Evolutionary conservation across 2,113 vertebrate genomes (phyloP).

Genomic region (Promerops cafer): DNA sequence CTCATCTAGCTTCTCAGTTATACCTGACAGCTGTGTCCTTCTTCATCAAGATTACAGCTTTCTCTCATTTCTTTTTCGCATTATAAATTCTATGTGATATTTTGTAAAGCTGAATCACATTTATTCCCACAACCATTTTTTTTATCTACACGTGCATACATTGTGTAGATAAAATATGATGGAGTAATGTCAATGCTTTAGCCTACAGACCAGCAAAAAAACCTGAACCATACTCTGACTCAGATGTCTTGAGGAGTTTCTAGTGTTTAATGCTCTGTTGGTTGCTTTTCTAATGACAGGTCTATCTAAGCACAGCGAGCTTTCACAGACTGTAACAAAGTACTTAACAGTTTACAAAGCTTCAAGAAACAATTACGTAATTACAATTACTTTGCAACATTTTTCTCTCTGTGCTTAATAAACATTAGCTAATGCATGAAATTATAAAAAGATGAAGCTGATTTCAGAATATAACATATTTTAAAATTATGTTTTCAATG

Average conservation of each 20-base stretch:
- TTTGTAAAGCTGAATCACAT: not conserved
- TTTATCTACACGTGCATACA: not conserved
- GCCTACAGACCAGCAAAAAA: not conserved
- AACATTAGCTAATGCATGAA: not conserved
- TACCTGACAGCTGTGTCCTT: not conserved
- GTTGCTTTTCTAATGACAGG: not conserved
- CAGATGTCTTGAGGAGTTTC: not conserved
- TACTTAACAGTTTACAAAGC: not conserved
- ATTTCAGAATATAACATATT: not conserved
- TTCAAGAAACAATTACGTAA: not conserved
- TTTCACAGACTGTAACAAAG: not conserved
- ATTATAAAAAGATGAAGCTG: not conserved
- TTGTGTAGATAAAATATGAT: not conserved
- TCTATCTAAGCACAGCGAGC: not conserved
- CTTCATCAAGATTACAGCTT: not conserved
- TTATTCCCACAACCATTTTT: not conserved
- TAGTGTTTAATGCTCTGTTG: not conserved
- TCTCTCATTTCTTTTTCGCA: not conserved
- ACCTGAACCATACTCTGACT: not conserved
- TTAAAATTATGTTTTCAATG: not conserved
- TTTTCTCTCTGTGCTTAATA: not conserved
- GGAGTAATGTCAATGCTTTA: not conserved
- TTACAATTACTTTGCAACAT: not conserved
- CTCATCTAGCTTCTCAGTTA: not conserved
- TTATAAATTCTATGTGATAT: not conserved